Percentiles rank a stretch among this genome's conserved stretches.
These are phyloP conservation scores for Hyposoter dolosus DNA, from an alignment of 2,888 invertebrate genomes.

Conservation along the genomic window DNA sequence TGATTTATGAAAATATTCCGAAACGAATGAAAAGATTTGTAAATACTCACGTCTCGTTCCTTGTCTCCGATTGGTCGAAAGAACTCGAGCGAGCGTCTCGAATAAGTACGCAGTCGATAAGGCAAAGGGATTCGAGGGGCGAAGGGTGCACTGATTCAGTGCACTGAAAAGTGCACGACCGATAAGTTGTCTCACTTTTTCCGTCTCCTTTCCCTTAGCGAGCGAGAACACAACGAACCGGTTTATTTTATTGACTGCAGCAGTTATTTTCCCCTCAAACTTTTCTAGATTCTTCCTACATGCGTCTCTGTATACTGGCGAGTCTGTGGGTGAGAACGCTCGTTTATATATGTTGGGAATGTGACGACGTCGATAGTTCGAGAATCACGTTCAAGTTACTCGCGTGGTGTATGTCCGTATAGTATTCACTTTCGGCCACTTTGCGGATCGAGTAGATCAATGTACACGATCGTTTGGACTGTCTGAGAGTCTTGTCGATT, in stretches of 20 bases:
- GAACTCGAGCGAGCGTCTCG: constrained; percentile 41
- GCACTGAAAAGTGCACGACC: constrained; percentile 43
- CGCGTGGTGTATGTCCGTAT: background rate
- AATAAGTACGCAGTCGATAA: constrained; percentile 18
- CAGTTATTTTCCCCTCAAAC: constrained; percentile 26
- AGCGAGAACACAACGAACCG: constrained; percentile 10
- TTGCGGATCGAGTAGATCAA: background rate
- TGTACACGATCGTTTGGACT: background rate
- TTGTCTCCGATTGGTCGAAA: constrained; percentile 54
- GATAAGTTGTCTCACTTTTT: constrained; percentile 40
- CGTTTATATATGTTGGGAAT: background rate
- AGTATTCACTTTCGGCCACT: constrained; percentile 6
- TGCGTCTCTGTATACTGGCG: background rate
- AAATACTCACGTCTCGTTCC: constrained; percentile 61
- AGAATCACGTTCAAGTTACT: constrained; percentile 29
- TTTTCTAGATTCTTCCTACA: background rate
- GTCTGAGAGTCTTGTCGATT: background rate
- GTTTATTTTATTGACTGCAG: constrained; percentile 21
- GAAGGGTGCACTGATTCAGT: constrained; percentile 20
- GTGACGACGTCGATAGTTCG: constrained; percentile 38
- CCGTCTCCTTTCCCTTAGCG: constrained; percentile 16
- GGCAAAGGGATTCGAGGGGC: constrained; percentile 24
- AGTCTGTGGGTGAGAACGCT: background rate
- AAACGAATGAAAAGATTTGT: background rate
- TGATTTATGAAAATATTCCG: background rate